Conservation (phyloP, 2,113 vertebrate genomes). For the Columba livia region DNA sequence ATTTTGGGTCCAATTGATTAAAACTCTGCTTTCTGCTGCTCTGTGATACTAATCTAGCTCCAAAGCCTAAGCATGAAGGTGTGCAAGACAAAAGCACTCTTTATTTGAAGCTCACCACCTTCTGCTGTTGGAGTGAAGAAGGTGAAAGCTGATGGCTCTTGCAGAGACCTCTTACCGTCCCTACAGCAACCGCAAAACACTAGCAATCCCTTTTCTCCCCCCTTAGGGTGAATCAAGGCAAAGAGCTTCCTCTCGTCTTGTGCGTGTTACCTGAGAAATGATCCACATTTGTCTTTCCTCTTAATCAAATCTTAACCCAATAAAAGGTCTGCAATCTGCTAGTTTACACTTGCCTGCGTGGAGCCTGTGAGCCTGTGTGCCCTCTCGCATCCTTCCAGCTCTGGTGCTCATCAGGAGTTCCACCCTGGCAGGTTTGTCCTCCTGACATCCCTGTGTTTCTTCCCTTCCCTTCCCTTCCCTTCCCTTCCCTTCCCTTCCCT, state of each 20-base stretch:
- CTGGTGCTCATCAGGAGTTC: neutral
- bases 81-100: neutral
- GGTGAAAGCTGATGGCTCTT: neutral
- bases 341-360: neutral
- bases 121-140: neutral
- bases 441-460: neutral
- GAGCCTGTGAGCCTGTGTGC: neutral
- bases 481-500: neutral
- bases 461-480: neutral
- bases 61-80: neutral
- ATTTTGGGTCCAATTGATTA: neutral
- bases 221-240: neutral
- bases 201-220: neutral
- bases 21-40: neutral
- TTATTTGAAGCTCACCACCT: neutral
- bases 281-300: neutral
- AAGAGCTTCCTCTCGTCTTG: neutral
- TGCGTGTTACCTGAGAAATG: neutral
- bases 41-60: neutral
- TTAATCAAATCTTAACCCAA: neutral
- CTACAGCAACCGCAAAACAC: neutral
- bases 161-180: neutral
- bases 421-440: neutral
- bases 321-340: neutral
- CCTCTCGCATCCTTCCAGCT: neutral